A percentile compares a stretch with the other conserved stretches of the same genome.
phyloP scores from a whole-genome alignment of 2,113 vertebrate species.

The Fulica atra region DNA sequence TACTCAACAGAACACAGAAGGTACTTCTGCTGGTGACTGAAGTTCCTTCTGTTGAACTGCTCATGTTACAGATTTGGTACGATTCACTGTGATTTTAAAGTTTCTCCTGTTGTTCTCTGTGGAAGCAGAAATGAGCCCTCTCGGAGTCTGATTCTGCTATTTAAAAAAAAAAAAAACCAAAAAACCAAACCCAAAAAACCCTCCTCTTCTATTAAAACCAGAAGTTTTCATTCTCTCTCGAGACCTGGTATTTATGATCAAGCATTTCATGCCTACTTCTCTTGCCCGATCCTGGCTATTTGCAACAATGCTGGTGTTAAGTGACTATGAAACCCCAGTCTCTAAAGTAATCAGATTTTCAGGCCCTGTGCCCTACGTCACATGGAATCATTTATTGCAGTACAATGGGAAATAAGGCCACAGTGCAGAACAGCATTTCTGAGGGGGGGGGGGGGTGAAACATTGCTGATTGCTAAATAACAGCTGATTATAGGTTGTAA shows the following conservation, averaged over 20 bases:
- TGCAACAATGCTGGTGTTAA: conserved; percentile 55
- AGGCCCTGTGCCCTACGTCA: neutral
- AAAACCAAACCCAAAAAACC: neutral
- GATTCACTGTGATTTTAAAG: neutral
- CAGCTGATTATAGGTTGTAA: neutral
- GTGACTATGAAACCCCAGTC: conserved; percentile 24
- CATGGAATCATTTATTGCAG: conserved; percentile 42
- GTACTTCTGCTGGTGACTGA: neutral
- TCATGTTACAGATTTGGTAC: neutral
- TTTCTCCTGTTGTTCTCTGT: neutral
- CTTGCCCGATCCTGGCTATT: conserved; percentile 45
- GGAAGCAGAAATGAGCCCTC: neutral
- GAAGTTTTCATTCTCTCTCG: neutral
- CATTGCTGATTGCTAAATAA: conserved; percentile 6
- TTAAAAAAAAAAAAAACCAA: neutral
- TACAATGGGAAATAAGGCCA: conserved; percentile 36
- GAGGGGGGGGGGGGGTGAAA: neutral
- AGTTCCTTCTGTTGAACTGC: neutral
- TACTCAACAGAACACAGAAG: neutral
- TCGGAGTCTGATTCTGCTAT: neutral
- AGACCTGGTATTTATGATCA: conserved; percentile 45
- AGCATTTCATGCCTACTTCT: conserved; percentile 47
- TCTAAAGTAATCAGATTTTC: conserved; percentile 30
- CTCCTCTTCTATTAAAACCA: conserved; percentile 5
- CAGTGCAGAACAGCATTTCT: neutral